phyloP scores from a whole-genome alignment of 1,140 invertebrate species.

The Achatina immaculata region DNA sequence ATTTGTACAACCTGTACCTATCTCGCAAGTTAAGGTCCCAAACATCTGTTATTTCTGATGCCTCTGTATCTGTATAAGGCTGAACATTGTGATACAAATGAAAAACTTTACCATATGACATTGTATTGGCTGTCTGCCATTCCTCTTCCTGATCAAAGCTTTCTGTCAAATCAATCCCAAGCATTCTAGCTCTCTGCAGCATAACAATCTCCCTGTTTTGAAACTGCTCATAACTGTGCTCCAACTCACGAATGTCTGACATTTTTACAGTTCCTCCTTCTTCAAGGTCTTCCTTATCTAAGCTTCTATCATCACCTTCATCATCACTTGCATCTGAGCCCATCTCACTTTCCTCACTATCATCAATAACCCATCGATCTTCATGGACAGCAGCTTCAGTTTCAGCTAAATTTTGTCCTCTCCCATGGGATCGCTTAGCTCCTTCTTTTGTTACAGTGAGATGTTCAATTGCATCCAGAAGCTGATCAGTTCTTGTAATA shows the following conservation, averaged over 20 bases:
- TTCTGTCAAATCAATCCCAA: not conserved
- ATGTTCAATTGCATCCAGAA: constrained; percentile 30
- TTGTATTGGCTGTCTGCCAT: constrained; percentile 16
- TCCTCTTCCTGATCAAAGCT: not conserved
- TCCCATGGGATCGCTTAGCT: not conserved
- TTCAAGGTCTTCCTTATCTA: not conserved
- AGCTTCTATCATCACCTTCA: constrained; percentile 44
- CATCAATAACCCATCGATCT: constrained; percentile 23
- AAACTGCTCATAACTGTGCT: constrained; percentile 39
- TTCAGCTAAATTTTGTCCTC: not conserved
- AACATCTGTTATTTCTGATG: constrained; percentile 19
- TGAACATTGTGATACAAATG: constrained; percentile 37
- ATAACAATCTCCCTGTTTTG: constrained; percentile 15
- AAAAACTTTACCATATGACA: constrained; percentile 39
- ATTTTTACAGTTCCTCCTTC: constrained; percentile 7
- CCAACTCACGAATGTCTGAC: constrained; percentile 34
- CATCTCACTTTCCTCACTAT: constrained; percentile 10
- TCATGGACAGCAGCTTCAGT: constrained; percentile 6
- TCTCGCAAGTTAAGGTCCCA: constrained; percentile 30
- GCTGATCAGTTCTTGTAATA: constrained; percentile 8
- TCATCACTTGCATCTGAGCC: constrained; percentile 18
- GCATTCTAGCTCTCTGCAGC: constrained; percentile 13
- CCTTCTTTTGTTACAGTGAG: not conserved
- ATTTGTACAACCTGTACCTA: constrained; percentile 37
- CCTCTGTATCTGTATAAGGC: constrained; percentile 39